Evolutionary conservation across 2,888 invertebrate species (phyloP), one percentile per base, ranked within the genome.

Genomic region (Euzetes globulus): DNA sequence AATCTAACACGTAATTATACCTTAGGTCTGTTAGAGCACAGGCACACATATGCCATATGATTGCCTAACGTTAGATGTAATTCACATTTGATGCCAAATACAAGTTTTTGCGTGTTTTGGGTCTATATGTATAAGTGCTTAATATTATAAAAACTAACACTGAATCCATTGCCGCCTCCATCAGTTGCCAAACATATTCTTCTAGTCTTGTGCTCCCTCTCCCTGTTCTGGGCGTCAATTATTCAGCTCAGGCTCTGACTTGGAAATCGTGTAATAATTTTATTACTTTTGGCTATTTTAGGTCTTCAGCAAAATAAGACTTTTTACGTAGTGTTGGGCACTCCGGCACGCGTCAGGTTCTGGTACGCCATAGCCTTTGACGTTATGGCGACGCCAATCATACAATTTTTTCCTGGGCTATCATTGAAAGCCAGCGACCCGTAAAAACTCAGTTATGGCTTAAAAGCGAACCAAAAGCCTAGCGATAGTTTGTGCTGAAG

Each of bases 161-260:
- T 58, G 58, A 58, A 58, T 25, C 58, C 25, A 58, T 25, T 25
- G 27, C 58, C 58, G 58, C 58, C 58, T 58, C 58, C 58, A 22
- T 58, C 58, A 58, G 58, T 41, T 41, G 41, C 41, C 58, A 15
- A 58, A 29, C 27, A 27, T 58, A 27, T 58, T 58, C 58, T 58
- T 58, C 19, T 50, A 4, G 41, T 19, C 5, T 7, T 55, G 25
- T 22, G 22, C 55, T 55, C 55, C 55, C 55, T 55, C 55, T 55
- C 55, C 22, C 22, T 55, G 63, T 58, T 17, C 63, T 63, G 63
- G 63, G 63, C 63, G 63, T 63, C 63, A 63, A 63, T 63, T 63
- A 63, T 63, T 63, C 63, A 63, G 63, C 63, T 33, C 22, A n/a
- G 63, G 25, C 63, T 55, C 55, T 17, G 63, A 33, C 33, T 63